Conservation (phyloP, 53 echinoderm and acorn worm genomes). For the Apostichopus leukothele region DNA sequence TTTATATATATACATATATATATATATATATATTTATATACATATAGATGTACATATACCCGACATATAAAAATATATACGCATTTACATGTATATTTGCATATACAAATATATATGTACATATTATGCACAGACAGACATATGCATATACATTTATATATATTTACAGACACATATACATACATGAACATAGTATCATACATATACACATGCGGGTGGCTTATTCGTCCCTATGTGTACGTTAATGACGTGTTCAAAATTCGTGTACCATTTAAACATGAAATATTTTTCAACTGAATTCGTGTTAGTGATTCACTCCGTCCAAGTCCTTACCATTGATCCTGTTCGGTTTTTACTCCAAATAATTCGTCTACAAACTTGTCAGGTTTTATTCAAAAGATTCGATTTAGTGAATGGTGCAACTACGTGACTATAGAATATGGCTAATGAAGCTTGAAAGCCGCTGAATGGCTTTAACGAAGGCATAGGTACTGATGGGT, state of each 20-base stretch:
- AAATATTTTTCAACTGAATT: neutral
- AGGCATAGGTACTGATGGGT: constrained; percentile 25
- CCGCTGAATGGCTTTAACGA: neutral
- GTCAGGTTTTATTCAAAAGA: constrained; percentile 39
- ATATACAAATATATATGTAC: too few species aligned
- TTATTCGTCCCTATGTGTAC: too few species aligned
- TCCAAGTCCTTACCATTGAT: neutral
- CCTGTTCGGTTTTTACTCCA: constrained; percentile 12
- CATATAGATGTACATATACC: too few species aligned
- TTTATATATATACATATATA: too few species aligned
- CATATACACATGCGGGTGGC: too few species aligned
- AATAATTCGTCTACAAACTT: constrained; percentile 31
- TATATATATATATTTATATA: too few species aligned
- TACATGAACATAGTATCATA: too few species aligned
- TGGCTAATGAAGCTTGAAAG: constrained; percentile 14
- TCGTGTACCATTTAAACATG: neutral
- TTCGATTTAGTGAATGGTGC: constrained; percentile 13
- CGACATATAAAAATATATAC: too few species aligned
- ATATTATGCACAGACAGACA: too few species aligned
- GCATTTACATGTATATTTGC: too few species aligned
- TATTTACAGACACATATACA: too few species aligned
- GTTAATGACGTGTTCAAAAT: neutral
- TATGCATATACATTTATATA: too few species aligned
- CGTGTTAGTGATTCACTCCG: constrained; percentile 19
- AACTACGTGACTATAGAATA: constrained; percentile 6